These are phyloP conservation scores for Eupithecia insigniata DNA, from an alignment of 2,888 invertebrate species.

Conservation along the genomic window DNA sequence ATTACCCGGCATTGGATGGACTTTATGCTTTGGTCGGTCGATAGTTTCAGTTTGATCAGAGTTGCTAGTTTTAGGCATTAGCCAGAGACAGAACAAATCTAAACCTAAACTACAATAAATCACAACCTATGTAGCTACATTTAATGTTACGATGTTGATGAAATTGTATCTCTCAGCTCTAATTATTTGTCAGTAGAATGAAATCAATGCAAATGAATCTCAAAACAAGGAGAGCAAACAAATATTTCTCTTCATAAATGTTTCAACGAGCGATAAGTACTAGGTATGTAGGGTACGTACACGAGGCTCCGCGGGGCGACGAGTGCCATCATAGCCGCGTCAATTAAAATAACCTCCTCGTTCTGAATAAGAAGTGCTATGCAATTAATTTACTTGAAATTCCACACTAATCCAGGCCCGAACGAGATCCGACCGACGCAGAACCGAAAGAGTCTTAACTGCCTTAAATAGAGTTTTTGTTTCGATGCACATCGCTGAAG, in stretches of 20 bases:
- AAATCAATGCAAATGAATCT: not conserved
- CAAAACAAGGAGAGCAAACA: conserved; percentile 1
- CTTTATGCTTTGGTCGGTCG: not conserved
- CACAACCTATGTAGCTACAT: not conserved
- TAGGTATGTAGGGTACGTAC: not conserved
- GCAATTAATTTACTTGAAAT: conserved; percentile 65
- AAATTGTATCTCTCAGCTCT: not conserved
- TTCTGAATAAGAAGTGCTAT: conserved; percentile 54
- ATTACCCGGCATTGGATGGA: not conserved
- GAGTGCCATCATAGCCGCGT: conserved; percentile 42
- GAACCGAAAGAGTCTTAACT: conserved; percentile 18
- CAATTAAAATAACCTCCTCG: conserved; percentile 60
- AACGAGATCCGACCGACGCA: conserved; percentile 22
- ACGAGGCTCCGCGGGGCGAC: not conserved
- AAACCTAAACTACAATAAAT: not conserved
- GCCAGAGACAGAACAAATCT: not conserved
- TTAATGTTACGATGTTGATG: not conserved
- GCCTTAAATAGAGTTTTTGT: conserved; percentile 19
- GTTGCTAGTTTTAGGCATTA: not conserved
- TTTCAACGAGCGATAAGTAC: not conserved
- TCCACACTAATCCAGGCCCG: conserved; percentile 59
- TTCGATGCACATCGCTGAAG: conserved; percentile 22
- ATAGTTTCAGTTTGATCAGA: not conserved
- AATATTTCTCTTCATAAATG: conserved; percentile 29
- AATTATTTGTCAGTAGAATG: not conserved